These are phyloP conservation scores for Pipra filicauda DNA, from an alignment of 2,113 vertebrate genomes.

Conservation along the genomic window DNA sequence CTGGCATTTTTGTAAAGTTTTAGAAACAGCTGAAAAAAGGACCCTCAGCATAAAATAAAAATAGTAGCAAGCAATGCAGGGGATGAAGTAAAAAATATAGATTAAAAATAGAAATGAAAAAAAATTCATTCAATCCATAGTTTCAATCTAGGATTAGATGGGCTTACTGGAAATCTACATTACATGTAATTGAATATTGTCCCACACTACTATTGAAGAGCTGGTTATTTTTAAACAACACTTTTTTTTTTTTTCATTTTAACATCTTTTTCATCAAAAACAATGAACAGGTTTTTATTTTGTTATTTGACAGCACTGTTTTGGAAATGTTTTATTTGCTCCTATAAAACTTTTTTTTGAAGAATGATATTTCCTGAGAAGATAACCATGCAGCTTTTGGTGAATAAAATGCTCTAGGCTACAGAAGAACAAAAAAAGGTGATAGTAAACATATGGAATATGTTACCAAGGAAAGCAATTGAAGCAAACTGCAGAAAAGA, in stretches of 20 bases:
- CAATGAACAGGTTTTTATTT: slow-evolving; percentile 24
- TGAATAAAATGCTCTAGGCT: neutral
- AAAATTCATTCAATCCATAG: neutral
- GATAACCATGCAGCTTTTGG: slow-evolving; percentile 1
- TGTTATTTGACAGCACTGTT: slow-evolving; percentile 5
- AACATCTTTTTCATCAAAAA: slow-evolving; percentile 21
- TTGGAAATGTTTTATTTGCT: slow-evolving; percentile 36
- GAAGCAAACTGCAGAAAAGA: slow-evolving; percentile 52
- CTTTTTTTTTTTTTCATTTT: neutral
- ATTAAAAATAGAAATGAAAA: neutral
- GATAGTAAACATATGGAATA: slow-evolving; percentile 55
- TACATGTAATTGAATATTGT: neutral
- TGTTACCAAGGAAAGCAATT: slow-evolving; percentile 27
- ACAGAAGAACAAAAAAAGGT: neutral
- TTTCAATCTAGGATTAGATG: neutral
- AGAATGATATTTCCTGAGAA: slow-evolving; percentile 33
- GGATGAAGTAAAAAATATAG: neutral
- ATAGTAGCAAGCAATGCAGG: neutral
- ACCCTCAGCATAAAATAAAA: slow-evolving; percentile 29
- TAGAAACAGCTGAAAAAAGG: slow-evolving; percentile 46
- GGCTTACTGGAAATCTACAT: neutral
- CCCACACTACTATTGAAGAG: neutral
- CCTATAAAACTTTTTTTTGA: slow-evolving; percentile 3
- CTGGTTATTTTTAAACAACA: slow-evolving; percentile 22
- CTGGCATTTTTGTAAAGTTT: slow-evolving; percentile 57